Evolutionary conservation across 2,113 vertebrate genomes (phyloP), one percentile per base, ranked within the genome.

Genomic region (Cheirogaleus medius): DNA sequence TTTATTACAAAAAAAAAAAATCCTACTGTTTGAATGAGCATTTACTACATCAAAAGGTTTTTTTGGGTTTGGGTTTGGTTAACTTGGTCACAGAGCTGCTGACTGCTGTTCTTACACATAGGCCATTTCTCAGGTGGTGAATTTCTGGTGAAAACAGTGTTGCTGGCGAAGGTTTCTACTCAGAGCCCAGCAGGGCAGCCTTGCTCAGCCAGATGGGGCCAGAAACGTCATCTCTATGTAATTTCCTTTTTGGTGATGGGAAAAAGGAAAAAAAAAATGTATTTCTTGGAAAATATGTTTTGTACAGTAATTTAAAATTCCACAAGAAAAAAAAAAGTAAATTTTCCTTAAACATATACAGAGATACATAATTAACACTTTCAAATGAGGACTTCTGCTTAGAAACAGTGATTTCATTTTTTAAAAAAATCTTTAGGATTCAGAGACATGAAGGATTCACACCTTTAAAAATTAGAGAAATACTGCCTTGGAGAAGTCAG

Each of bases 401-500:
- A 47, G 58, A 92, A 95, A 96, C 39, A 74, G 54, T 88, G 64
- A 87, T 96, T 96, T 94, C 14, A 66, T 52, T 91, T 12, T 34
- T 76, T 21, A 5, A 34, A 92, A 78, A 82, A 49, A 42, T 13
- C 12, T 69, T 94, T 56, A 63, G 14, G 29, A 90, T 74, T 94
- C 64, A 90, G 76, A 84, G 32, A 86, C 74, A 56, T 39, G 42
- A 68, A 92, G 14, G 52, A 77, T 87, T 34, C 81, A 81, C 4
- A 54, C 21, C 44, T 78, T 76, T 84, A 83, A 86, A 84, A 93
- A 60, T 92, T 68, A 88, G 32, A 76, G 77, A 87, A 95, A 39
- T 87, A 63, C 37, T 87, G 52, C 37, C 58, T 87, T 85, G 44
- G 29, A 44, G 52, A 88, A 71, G 64, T 71, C 86, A 25, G 68